These are phyloP conservation scores for Strigamia transsilvanica DNA, from an alignment of 2,888 invertebrate genomes.

Conservation along the genomic window DNA sequence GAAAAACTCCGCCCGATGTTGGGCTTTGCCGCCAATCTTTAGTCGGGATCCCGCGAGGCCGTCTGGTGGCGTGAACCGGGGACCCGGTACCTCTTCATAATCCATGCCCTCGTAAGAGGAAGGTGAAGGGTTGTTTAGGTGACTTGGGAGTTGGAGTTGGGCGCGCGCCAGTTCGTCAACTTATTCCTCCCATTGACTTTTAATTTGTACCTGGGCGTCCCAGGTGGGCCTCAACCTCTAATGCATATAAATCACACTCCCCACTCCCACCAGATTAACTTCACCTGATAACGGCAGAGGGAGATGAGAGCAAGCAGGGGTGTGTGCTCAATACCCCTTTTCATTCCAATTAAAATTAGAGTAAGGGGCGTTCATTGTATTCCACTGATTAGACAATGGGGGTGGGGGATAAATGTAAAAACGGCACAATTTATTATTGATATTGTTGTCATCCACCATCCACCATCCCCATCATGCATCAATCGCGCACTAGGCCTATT, in stretches of 20 bases:
- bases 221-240: constrained; percentile 55
- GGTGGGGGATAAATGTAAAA: constrained; percentile 8
- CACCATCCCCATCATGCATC: background rate
- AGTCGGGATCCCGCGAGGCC: constrained; percentile 5
- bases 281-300: constrained; percentile 55
- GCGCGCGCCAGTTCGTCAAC: constrained; percentile 54
- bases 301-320: constrained; percentile 48
- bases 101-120: constrained; percentile 9
- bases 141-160: constrained; percentile 32
- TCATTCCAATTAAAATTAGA: constrained; percentile 54
- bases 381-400: constrained; percentile 1
- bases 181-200: constrained; percentile 56
- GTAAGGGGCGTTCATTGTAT: constrained; percentile 52
- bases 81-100: constrained; percentile 18
- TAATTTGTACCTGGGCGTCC: constrained; percentile 55
- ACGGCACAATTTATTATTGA: background rate
- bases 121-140: background rate
- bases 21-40: constrained; percentile 8
- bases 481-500: background rate
- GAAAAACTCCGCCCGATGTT: constrained; percentile 3
- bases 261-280: constrained; percentile 55
- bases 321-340: constrained; percentile 44
- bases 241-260: constrained; percentile 56
- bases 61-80: constrained; percentile 32
- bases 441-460: background rate